Base-by-base conservation (phyloP, 2,113 vertebrate genomes). In the Tringa solitaria region DNA sequence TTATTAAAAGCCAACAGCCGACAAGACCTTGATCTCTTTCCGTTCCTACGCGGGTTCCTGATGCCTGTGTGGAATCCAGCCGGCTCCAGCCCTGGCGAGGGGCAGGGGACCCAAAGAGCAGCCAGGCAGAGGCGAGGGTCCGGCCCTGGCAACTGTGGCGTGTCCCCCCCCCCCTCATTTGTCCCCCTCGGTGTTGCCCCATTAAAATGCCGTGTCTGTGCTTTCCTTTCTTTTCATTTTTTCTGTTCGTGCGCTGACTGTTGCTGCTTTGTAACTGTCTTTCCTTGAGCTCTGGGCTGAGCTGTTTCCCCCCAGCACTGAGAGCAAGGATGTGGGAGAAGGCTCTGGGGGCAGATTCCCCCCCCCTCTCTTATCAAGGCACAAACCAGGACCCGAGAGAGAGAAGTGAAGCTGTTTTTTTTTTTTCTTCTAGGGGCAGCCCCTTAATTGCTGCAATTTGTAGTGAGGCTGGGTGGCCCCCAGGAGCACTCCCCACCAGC, bases 161-260 rank as follows among this genome's bases (percentile, higher is more conserved):
- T 93, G 84, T 86, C 79, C 13, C 4, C 50, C 50, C 53, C 86
- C 83, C 59, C 6, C 53, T 41, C 97, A 69, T 97, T 63, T 93
- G 97, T 98, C 92, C 87, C 51, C 1, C 59, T 97, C 37, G 0
- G 19, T 93, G 97, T 97, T 95, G 30, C 83, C 79, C 91, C 77
- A 97, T 98, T 97, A 97, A 98, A 94, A 97, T 77, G 43, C 50
- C 35, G 63, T 84, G 94, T 96, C 96, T 96, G 96, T 95, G 75
- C 78, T 95, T 96, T 84, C 89, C 83, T 96, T 95, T 94, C 76
- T 96, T 93, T 88, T 57, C 81, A 53, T 59, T 46, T 46, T 93
- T 80, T 67, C 84, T 41, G 95, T 95, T 60, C 1, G 4, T 73
- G 87, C 2, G n/a, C 57, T 93, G 89, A 20, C 46, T 59, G 82